Base-by-base conservation (phyloP, 2,113 vertebrate genomes). In the Siniperca chuatsi region DNA sequence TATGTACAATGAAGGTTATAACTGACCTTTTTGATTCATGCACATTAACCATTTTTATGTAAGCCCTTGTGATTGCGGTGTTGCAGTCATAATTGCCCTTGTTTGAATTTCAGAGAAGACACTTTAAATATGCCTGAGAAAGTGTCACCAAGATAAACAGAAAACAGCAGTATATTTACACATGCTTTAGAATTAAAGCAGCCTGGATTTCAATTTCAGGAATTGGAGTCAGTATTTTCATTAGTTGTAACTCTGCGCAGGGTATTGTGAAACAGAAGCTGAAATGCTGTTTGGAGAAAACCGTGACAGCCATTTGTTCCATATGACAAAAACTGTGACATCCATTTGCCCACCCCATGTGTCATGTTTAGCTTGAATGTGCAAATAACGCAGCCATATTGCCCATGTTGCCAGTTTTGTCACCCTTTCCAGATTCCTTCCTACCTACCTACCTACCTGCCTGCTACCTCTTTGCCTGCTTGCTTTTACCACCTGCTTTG, bases 401-500 rank as follows among this genome's bases (percentile, higher is more conserved):
- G 94, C 94, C 94, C 94, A 94, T 92, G 92, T 96, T 95, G 93
- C 95, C 94, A 79, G 91, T 90, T 87, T 86, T 94, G 92, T 94
- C 94, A 88, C 89, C 90, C 87, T 93, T 90, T 94, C 91, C 94
- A 94, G 94, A 95, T 89, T 95, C 93, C 92, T 95, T 87, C 94
- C 91, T 94, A 90, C 95, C 93, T 94, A 86, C 42, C 42, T 44
- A 75, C 92, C 92, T 95, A 92, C 94, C 95, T 95, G 92, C 96
- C 96, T 96, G 95, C 96, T 94, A 93, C 93, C 94, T 96, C 94
- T 96, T 94, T 96, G 94, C 95, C 94, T 96, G 96, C 96, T 95
- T 96, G 96, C 96, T 96, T 96, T 95, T 94, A 95, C 94, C 95
- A 95, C 94, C 94, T 96, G 95, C 95, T 96, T 96, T 93, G 92